A percentile compares a stretch with the other conserved stretches of the same genome.
Conservation (phyloP, 2,113 vertebrate genomes). For the Benitochromis conjunctus region DNA sequence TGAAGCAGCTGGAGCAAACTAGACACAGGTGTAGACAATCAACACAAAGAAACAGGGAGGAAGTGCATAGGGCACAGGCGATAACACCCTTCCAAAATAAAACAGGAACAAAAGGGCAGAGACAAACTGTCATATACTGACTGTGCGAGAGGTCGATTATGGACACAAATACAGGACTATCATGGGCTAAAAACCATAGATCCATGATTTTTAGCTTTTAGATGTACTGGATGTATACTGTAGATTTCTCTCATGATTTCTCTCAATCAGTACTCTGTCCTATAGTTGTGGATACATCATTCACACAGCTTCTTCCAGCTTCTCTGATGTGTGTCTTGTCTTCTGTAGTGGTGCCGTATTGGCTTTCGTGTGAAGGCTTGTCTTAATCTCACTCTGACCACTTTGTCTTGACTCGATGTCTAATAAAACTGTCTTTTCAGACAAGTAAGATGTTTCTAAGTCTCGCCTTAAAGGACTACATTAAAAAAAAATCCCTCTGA, state of each 20-base stretch:
- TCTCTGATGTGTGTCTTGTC: not conserved
- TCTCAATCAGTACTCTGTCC: not conserved
- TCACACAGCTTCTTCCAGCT: not conserved
- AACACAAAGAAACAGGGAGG: not conserved
- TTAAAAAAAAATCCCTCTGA: not conserved
- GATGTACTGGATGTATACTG: not conserved
- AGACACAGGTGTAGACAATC: not conserved
- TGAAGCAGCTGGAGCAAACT: not conserved
- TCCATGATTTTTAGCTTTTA: not conserved
- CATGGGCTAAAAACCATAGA: not conserved
- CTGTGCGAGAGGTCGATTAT: not conserved
- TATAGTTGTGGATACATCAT: not conserved
- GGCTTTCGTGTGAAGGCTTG: not conserved
- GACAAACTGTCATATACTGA: not conserved
- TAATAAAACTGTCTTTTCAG: slow-evolving; percentile 10
- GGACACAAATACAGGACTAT: not conserved
- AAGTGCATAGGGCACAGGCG: not conserved
- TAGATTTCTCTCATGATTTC: not conserved
- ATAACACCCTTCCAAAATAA: not conserved
- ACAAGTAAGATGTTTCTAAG: not conserved
- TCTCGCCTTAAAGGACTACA: not conserved
- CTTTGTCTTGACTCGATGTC: not conserved
- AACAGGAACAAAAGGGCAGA: not conserved
- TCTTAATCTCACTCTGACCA: not conserved
- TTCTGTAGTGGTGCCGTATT: not conserved